Evolutionary conservation across 2,797 vertebrate genomes (phyloP), one percentile per base, ranked within the genome.

Genomic region (Pantherophis vulpinus): DNA sequence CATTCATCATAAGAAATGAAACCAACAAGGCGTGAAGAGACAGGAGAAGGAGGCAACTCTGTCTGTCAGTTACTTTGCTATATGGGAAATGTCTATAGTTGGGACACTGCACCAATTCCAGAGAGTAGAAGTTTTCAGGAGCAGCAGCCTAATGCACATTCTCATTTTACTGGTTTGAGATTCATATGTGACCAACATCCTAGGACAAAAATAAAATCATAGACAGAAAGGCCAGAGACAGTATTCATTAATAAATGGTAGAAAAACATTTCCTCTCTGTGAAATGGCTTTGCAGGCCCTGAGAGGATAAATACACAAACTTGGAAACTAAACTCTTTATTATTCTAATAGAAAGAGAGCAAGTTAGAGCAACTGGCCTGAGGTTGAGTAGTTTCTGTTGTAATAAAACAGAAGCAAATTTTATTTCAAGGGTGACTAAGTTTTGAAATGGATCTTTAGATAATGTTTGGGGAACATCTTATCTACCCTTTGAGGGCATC

Each of bases 21-120:
- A 88, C 92, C 97, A 97, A 97, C 95, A 95, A 96, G 96, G 95
- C 96, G n/a, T 96, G 96, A 96, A 97, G 95, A 91, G 94, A 94
- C 90, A 92, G 95, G 54, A 91, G 89, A 58, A 87, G 70, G 88
- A 94, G 63, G 93, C 93, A 93, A 90, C 91, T 29, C 61, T 51
- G 42, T n/a, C 54, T 90, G 61, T 87, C 91, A 87, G 61, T 88
- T 87, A 37, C 56, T 79, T 74, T 74, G 79, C 91, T 89, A 47
- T 87, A 37, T 92, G 89, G 88, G 63, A 92, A 94, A 92, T 91
- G 90, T 87, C 87, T 83, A 86, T 74, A 92, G 83, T 51, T 60
- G 79, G 47, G 56, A 90, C n/a, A 13, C 25, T 1, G 88, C 83
- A 60, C 42, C 29, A 14, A 70, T 79, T 9, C 60, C 42, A 18